Percentiles rank a stretch among this genome's conserved stretches.
Evolutionary conservation across 2,797 vertebrate species (phyloP).

Genomic region (Siniperca scherzeri): DNA sequence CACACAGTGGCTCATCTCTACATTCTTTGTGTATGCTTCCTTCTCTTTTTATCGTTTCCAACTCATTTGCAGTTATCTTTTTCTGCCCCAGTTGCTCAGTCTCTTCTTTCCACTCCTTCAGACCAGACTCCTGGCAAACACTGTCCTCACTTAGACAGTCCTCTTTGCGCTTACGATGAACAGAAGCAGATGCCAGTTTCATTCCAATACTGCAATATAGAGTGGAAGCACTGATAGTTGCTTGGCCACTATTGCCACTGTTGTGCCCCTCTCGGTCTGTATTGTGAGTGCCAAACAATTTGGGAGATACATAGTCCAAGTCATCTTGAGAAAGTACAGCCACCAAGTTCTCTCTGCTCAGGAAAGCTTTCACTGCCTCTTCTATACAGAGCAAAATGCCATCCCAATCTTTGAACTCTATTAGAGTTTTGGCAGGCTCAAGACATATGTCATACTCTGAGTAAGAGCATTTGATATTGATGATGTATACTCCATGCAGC

Average conservation of each 20-base stretch:
- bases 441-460: conserved; percentile 95
- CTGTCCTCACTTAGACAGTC: conserved; percentile 1
- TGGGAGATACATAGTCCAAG: conserved; percentile 80
- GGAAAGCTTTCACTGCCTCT: conserved; percentile 90
- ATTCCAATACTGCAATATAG: conserved; percentile 81
- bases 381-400: conserved; percentile 89
- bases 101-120: conserved; percentile 32
- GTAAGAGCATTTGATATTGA: conserved; percentile 91
- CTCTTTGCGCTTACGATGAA: conserved; percentile 79
- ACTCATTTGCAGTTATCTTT: conserved; percentile 5
- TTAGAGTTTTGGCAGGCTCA: conserved; percentile 94
- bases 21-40: conserved; percentile 15
- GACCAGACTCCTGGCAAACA: conserved; percentile 24
- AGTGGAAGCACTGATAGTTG: conserved; percentile 68
- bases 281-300: conserved; percentile 65
- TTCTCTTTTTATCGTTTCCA: conserved; percentile 29
- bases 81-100: conserved; percentile 9
- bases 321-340: conserved; percentile 87
- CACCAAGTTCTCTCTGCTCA: conserved; percentile 90
- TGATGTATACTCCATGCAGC: conserved; percentile 89
- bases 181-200: conserved; percentile 88
- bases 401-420: conserved; percentile 97
- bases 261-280: conserved; percentile 63
- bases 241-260: conserved; percentile 60
- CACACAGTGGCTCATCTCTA: conserved; percentile 18